Conservation (phyloP, 2,888 invertebrate species). For the Aphrophora alni region DNA sequence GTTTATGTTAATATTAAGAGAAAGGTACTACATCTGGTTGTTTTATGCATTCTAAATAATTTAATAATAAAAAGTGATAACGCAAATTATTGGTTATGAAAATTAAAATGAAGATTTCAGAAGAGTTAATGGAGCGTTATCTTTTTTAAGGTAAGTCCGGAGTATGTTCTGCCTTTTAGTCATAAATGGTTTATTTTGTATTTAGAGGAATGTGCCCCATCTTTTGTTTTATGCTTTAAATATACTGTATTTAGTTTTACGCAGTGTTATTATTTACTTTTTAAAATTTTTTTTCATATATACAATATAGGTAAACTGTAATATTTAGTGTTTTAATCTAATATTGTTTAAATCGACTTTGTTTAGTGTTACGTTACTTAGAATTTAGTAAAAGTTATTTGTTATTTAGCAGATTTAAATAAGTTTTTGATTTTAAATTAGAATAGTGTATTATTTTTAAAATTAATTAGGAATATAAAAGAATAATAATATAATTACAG, state of each 20-base stretch:
- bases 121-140: neutral
- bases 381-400: too few relatives aligned
- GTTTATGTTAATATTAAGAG: slow-evolving; percentile 38
- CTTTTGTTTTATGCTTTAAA: slow-evolving; percentile 41
- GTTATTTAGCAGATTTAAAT: too few relatives aligned
- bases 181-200: slow-evolving; percentile 19
- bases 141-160: neutral
- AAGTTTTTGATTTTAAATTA: too few relatives aligned
- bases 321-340: too few relatives aligned
- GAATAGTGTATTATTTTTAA: too few relatives aligned
- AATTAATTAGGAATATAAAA: too few relatives aligned
- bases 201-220: slow-evolving; percentile 54
- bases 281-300: too few relatives aligned
- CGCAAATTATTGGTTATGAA: neutral
- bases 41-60: neutral
- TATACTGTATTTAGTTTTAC: neutral
- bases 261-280: neutral
- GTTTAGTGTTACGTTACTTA: too few relatives aligned
- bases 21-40: slow-evolving; percentile 50
- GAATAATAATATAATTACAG: too few relatives aligned
- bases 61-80: too few relatives aligned
- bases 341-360: too few relatives aligned
- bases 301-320: too few relatives aligned
- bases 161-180: neutral
- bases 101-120: neutral